Percentiles rank a stretch among this genome's conserved stretches.
These are phyloP conservation scores for Catharus minimus DNA, from an alignment of 2,113 vertebrate species.

Conservation along the genomic window DNA sequence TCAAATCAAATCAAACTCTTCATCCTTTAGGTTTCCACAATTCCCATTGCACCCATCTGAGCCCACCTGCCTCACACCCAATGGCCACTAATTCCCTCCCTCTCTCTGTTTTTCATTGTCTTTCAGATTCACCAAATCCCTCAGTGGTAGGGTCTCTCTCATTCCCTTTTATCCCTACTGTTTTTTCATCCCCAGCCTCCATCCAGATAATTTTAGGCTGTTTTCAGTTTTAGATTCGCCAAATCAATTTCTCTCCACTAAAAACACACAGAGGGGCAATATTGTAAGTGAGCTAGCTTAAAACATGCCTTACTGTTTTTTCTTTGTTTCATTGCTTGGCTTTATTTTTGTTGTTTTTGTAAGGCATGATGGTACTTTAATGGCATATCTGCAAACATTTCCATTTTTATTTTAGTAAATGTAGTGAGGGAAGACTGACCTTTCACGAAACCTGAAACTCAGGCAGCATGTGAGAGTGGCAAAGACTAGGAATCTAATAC, in stretches of 20 bases:
- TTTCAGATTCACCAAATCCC: background rate
- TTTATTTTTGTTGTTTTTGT: background rate
- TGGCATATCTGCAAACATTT: background rate
- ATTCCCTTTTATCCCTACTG: background rate
- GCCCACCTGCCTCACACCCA: background rate
- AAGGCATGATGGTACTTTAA: background rate
- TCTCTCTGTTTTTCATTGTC: background rate
- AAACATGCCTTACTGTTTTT: background rate
- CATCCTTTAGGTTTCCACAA: background rate
- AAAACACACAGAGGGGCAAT: background rate
- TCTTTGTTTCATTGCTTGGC: background rate
- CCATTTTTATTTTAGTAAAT: background rate
- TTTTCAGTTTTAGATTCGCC: background rate
- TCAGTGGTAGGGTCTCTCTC: background rate
- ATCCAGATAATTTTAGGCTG: background rate
- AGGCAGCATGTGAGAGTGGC: slow-evolving; percentile 12
- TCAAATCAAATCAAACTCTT: background rate
- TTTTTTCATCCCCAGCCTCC: background rate
- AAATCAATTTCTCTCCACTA: background rate
- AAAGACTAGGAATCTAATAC: slow-evolving; percentile 63
- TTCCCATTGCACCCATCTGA: background rate
- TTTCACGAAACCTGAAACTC: background rate
- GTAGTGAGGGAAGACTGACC: background rate
- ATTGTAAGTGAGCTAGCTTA: background rate
- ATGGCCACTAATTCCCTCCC: background rate